Evolutionary conservation across 2,113 vertebrate species (phyloP).

Genomic region (Monopterus albus): DNA sequence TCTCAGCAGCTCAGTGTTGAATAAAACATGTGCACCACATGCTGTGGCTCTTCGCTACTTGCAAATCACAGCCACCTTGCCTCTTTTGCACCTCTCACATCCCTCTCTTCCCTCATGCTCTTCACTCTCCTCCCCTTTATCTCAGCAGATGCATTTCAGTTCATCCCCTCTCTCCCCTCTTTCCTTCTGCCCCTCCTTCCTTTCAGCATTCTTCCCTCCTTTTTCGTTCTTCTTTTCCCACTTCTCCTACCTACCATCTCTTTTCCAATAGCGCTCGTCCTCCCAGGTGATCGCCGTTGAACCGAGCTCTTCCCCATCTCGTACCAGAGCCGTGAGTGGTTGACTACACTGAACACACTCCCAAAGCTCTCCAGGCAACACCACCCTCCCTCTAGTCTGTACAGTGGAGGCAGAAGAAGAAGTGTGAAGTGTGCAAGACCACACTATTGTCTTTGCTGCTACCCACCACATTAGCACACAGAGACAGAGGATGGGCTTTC

Average conservation of each 20-base stretch:
- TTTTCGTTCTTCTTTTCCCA: neutral
- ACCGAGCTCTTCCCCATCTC: slow-evolving; percentile 43
- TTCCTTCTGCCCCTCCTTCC: slow-evolving; percentile 36
- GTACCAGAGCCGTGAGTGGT: slow-evolving; percentile 64
- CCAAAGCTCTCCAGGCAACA: slow-evolving; percentile 67
- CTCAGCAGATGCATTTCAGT: slow-evolving; percentile 44
- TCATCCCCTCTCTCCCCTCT: slow-evolving; percentile 14
- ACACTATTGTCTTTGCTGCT: slow-evolving; percentile 58
- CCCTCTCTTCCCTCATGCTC: slow-evolving; percentile 12
- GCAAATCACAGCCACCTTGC: slow-evolving; percentile 61
- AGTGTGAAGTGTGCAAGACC: slow-evolving; percentile 59
- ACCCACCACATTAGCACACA: slow-evolving; percentile 25
- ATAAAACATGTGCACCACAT: slow-evolving; percentile 73
- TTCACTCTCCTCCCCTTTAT: slow-evolving; percentile 36
- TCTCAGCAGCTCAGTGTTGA: slow-evolving; percentile 49
- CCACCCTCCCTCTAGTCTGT: slow-evolving; percentile 40
- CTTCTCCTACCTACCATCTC: slow-evolving; percentile 28
- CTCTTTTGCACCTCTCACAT: slow-evolving; percentile 18
- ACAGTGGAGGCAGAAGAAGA: slow-evolving; percentile 60
- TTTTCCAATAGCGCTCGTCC: slow-evolving; percentile 52
- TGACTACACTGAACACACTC: slow-evolving; percentile 62
- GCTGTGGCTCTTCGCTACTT: slow-evolving; percentile 51
- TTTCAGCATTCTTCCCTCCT: slow-evolving; percentile 2
- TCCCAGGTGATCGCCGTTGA: slow-evolving; percentile 74
- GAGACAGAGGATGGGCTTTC: slow-evolving; percentile 45